Evolutionary conservation across 2,888 invertebrate species (phyloP).

Genomic region (Iphiclides podalirius): DNA sequence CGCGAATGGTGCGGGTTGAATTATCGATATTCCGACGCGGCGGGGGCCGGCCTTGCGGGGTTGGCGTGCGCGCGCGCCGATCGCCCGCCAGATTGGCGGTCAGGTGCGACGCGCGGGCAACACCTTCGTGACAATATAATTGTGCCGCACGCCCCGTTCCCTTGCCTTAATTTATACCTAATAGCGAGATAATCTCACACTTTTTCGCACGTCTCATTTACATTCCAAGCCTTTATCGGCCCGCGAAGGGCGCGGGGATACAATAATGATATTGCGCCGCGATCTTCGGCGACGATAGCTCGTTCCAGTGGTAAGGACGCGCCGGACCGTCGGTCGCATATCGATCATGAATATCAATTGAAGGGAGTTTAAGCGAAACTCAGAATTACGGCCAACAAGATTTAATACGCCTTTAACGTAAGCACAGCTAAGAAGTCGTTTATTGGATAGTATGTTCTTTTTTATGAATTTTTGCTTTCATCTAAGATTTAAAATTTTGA

Average conservation of each 20-base stretch:
- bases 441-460: too few relatives aligned
- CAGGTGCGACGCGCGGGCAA: constrained; percentile 37
- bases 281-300: constrained; percentile 43
- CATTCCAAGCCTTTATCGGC: constrained; percentile 67
- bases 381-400: too few relatives aligned
- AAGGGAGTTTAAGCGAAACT: too few relatives aligned
- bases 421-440: too few relatives aligned
- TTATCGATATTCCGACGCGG: constrained; percentile 7
- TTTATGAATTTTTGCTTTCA: too few relatives aligned
- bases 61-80: constrained; percentile 46
- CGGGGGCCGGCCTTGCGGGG: constrained; percentile 31
- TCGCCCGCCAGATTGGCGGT: constrained; percentile 36
- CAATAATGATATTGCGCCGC: constrained; percentile 63
- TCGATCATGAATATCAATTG: constrained; percentile 17
- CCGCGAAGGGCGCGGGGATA: constrained; percentile 38
- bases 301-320: constrained; percentile 30
- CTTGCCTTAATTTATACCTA: constrained; percentile 75
- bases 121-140: constrained; percentile 77
- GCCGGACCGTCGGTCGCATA: constrained; percentile 26
- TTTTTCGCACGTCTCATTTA: constrained; percentile 75
- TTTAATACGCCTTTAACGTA: too few relatives aligned
- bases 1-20: too few relatives aligned
- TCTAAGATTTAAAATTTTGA: too few relatives aligned
- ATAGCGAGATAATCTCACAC: constrained; percentile 74
- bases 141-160: constrained; percentile 71